phyloP scores from a whole-genome alignment of 2,797 vertebrate genomes.

The Rhinoraja longicauda region DNA sequence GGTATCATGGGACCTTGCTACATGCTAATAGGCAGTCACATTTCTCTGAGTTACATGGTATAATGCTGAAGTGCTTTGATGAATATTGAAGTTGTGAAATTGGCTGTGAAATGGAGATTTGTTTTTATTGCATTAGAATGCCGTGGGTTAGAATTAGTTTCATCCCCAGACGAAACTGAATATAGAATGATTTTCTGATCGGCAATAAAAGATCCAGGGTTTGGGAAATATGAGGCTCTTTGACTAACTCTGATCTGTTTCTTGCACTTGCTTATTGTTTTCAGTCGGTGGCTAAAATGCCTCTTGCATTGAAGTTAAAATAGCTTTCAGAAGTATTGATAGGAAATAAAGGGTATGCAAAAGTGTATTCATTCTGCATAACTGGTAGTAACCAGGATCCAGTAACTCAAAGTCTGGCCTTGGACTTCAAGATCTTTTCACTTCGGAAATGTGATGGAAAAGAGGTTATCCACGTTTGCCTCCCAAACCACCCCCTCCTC shows the following conservation, averaged over 20 bases:
- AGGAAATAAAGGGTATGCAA: neutral
- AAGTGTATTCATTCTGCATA: neutral
- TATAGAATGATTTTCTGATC: neutral
- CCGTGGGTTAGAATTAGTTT: neutral
- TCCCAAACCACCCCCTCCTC: neutral
- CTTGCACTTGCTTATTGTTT: neutral
- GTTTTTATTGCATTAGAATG: neutral
- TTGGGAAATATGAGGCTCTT: neutral
- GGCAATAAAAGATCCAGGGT: neutral
- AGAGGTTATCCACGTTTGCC: neutral
- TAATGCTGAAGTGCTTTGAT: neutral
- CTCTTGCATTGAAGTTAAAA: neutral
- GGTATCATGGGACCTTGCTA: neutral
- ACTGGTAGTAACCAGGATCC: neutral
- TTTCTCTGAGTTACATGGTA: neutral
- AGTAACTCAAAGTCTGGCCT: neutral
- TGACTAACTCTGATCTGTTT: neutral
- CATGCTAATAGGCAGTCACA: neutral
- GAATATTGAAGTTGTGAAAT: neutral
- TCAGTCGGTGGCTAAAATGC: neutral
- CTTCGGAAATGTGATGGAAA: neutral
- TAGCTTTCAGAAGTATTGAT: neutral
- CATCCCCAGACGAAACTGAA: neutral
- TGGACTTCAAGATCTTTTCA: neutral
- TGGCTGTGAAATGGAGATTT: neutral